Evolutionary conservation across 2,797 vertebrate species (phyloP), one percentile per base, ranked within the genome.

Genomic region (Tenualosa ilisha): DNA sequence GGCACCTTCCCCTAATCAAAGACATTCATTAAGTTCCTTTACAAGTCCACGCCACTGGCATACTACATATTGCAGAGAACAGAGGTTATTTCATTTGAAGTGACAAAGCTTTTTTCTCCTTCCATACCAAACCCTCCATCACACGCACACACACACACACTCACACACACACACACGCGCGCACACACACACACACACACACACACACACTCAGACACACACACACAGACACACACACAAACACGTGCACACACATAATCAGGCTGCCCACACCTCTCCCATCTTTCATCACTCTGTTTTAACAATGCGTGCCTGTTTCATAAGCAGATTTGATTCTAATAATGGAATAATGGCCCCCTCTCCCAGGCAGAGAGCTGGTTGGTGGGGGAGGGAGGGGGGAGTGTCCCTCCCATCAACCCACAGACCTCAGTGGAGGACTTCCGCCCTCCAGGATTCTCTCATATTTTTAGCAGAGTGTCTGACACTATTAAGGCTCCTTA

Each of bases 21-120:
- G 82, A 75, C 65, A 61, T 81, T 87, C 72, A 81, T 85, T 84
- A 85, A 79, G 72, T 79, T 43, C 37, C 75, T 81, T 87, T 53
- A 31, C 22, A 63, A 24, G 85, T 20, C 72, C 40, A 79, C 82
- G 79, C 22, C 83, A 61, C 26, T 81, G 79, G 54, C 37, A n/a
- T 84, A 84, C 84, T 84, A 75, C 63, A 79, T 81, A 51, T n/a
- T 13, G 26, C n/a, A 82, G 72, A 84, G 84, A 49, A 50, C 65
- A 87, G 15, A 79, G 84, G 82, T 87, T 82, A 86, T 84, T 85
- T 87, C 82, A 85, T 81, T 68, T 65, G 24, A 68, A 22, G 17
- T 82, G 22, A 43, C 79, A 56, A 79, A 43, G 72, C 72, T 79
- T 46, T 79, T 43, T 75, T 79, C 20, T 79, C 7, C 5, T 46